Conservation (phyloP, 2,113 vertebrate species). For the Megaptera novaeangliae region DNA sequence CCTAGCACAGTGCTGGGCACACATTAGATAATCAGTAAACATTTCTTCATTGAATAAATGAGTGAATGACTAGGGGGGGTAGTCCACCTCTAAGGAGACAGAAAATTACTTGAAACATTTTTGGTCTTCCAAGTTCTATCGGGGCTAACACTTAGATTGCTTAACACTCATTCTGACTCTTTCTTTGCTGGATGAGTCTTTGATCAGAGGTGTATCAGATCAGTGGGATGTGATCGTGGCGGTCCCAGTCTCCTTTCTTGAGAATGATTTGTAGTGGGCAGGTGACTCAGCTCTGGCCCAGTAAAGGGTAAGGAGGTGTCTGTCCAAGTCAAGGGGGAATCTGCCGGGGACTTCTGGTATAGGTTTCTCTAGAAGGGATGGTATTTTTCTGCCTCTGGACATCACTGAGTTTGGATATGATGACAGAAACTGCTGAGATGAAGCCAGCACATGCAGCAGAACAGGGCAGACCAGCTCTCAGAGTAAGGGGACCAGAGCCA, state of each 20-base stretch:
- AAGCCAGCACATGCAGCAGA: not conserved
- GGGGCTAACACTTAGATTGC: not conserved
- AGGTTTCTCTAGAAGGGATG: not conserved
- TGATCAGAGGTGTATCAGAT: not conserved
- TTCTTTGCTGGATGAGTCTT: not conserved
- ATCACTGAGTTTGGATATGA: not conserved
- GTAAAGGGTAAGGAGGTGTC: not conserved
- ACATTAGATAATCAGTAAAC: not conserved
- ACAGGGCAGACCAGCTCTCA: not conserved
- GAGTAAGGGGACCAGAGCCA: not conserved
- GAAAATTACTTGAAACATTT: not conserved
- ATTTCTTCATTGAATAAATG: not conserved
- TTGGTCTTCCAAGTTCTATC: not conserved
- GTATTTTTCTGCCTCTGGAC: not conserved
- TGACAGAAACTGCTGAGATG: not conserved
- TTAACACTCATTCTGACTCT: not conserved
- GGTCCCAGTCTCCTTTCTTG: not conserved
- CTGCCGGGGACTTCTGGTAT: not conserved
- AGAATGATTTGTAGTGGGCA: not conserved
- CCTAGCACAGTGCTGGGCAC: not conserved
- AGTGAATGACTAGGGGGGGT: not conserved
- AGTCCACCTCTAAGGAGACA: not conserved
- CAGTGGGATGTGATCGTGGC: not conserved
- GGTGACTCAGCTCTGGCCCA: not conserved
- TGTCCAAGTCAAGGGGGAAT: not conserved